Base-by-base conservation (phyloP, 2,888 invertebrate species). In the Unio pictorum region DNA sequence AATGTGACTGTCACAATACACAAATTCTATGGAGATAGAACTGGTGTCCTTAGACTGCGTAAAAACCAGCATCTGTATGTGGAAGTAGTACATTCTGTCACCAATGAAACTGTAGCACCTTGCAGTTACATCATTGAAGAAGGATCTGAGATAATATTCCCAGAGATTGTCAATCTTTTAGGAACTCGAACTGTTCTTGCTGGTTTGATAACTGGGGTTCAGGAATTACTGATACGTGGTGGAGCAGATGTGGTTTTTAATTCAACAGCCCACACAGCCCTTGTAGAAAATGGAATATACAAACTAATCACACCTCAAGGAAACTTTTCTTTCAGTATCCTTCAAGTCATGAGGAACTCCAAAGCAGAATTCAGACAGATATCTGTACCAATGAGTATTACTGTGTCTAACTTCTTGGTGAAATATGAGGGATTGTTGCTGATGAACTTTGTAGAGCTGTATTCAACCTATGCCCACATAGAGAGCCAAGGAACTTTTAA, bases 401-500 rank as follows among this genome's bases (percentile, higher is more conserved):
- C 76, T 59, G 69, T 75, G 20, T 72, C 81, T 20, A 68, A 75
- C 28, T 69, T 85, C 56, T 78, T 75, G 56, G 83, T 84, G 26
- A 84, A 84, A 66, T 84, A 82, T 67, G 73, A 81, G 61, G 79
- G 80, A 0, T 70, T 80, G 3, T 74, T 85, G 17, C 68, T 80
- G 34, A 81, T 85, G 80, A 83, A 84, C 67, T 67, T 74, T 61
- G 80, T 78, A 4, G 68, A 81, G 15, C 73, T 84, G 17, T 69
- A 70, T 57, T 81, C 76, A n/a, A 73, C 79, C 28, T 79, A 81
- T 72, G 81, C 75, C 8, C 73, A 80, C 67, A 69, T 85, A 20
- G 84, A 85, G 72, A 82, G 82, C 66, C 76, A 81, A 59, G 84
- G 81, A 20, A 77, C 76, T 55, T 67, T 85, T 63, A 78, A 83